Evolutionary conservation across 2,113 vertebrate species (phyloP), one percentile per base, ranked within the genome.

Genomic region (Neomonachus schauinslandi): DNA sequence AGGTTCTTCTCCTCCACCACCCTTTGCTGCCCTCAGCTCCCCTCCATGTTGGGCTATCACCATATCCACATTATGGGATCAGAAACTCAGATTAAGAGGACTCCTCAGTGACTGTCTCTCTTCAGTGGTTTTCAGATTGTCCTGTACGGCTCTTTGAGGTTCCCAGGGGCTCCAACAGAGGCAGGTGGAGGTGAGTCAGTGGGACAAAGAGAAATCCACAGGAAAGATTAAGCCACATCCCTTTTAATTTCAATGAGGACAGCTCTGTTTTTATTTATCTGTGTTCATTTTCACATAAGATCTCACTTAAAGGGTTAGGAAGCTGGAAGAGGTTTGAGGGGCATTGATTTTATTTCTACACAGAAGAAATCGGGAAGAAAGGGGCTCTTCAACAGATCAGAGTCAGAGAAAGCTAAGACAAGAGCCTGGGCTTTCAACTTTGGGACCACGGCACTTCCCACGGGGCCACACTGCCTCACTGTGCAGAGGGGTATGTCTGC

Each of bases 401-500:
- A 51, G 36, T 57, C 53, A 6, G 42, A 65, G 89, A 71, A 53
- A 59, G 13, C 2, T 8, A 39, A 69, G 63, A 31, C 1, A 15
- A 42, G 33, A 69, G 15, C 18, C 72, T 72, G 86, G 31, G 49
- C 13, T 84, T 85, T 77, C 18, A 69, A 67, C 19, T 9, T 39
- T 13, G 4, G 8, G 53, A 13, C 26, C 11, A 26, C n/a, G 22
- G 57, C 5, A 8, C 39, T 22, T 87, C 10, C 31, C 39, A 13
- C 0, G 1, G 22, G 18, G 21, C 13, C 33, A 46, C 36, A 24
- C 55, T 5, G 15, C 28, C 49, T 85, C 39, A 0, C 26, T 42
- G 53, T 26, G 42, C 49, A 46, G 31, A 4, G 11, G 13, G 16
- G 8, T 21, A 9, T 0, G 0, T 24, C 15, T 3, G 14, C 0